Evolutionary conservation across 2,888 invertebrate species (phyloP), one percentile per base, ranked within the genome.

Genomic region (Ypsolopha sequella): DNA sequence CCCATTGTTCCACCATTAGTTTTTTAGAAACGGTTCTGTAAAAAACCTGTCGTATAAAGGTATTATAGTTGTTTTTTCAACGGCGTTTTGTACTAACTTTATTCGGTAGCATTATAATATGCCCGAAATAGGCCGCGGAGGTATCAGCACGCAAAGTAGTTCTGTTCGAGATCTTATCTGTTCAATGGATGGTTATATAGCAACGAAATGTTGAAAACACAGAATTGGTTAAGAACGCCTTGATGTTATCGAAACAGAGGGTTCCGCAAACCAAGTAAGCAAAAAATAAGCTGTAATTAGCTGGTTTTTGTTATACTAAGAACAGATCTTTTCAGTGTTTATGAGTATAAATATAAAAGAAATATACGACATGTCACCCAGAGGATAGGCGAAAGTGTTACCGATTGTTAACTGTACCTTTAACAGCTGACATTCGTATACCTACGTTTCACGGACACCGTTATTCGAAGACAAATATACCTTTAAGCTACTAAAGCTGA

Each of bases 131-230:
- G 70, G 73, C 70, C 73, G 66, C 73, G 65, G 68, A 66, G 68
- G 66, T 68, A 64, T 68, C 55, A 69, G 66, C 81, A 82, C 80
- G 81, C 77, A 66, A 80, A 69, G 73, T 73, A 72, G 71, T 73
- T 73, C 66, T 65, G 63, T 68, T 66, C 63, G 59, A 76, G 81
- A 81, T 82, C 63, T 72, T 78, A 82, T 82, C 82, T 78, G 74
- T 69, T 73, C 82, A 80, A 80, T 81, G 77, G 78, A 76, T 80
- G 76, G 78, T 77, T 78, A 74, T 78, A 73, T 72, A 66, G 73
- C 77, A 73, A 75, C 72, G 72, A 71, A 78, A 74, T 71, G 64
- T 69, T 66, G 68, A 75, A 76, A 72, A 72, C 41, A 33, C 49
- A 41, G 39, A 49, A 49, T 49, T 24, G 10, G 49, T 41, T 41